A percentile compares a stretch with the other conserved stretches of the same genome.
Conservation (phyloP, 2,797 vertebrate genomes). For the Sternotherus odoratus region DNA sequence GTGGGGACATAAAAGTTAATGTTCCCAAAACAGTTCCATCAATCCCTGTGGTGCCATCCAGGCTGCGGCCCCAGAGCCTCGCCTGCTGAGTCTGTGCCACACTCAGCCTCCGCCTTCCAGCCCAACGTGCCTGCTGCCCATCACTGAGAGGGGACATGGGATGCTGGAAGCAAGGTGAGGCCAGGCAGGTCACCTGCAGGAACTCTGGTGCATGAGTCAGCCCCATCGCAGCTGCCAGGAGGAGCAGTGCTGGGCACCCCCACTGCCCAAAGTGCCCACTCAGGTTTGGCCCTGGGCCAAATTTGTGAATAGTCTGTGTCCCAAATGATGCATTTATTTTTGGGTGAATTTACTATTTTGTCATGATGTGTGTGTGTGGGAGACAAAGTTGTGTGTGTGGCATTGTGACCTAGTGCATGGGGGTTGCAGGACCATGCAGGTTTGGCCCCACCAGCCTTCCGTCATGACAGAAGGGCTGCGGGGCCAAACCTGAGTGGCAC, state of each 20-base stretch:
- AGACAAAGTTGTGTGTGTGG: not conserved
- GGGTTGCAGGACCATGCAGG: not conserved
- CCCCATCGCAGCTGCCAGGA: not conserved
- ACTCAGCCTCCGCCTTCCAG: not conserved
- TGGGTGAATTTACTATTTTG: no score
- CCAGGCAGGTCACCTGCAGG: not conserved
- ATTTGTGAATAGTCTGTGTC: no score
- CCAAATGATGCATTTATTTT: no score
- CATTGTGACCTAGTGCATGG: not conserved
- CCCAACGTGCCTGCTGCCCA: not conserved
- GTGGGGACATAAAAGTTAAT: not conserved
- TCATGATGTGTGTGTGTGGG: not conserved
- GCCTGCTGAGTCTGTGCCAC: not conserved
- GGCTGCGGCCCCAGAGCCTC: not conserved
- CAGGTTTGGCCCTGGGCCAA: not conserved
- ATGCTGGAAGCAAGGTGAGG: not conserved
- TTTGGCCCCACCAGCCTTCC: not conserved
- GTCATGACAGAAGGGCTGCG: no score
- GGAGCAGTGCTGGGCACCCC: not conserved
- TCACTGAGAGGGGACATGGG: not conserved
- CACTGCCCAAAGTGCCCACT: not conserved
- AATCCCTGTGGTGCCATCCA: not conserved
- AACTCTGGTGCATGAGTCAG: not conserved
- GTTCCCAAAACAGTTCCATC: not conserved
- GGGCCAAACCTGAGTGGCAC: no score